Conservation (phyloP, 1,140 invertebrate genomes). For the Palaemon carinicauda region DNA sequence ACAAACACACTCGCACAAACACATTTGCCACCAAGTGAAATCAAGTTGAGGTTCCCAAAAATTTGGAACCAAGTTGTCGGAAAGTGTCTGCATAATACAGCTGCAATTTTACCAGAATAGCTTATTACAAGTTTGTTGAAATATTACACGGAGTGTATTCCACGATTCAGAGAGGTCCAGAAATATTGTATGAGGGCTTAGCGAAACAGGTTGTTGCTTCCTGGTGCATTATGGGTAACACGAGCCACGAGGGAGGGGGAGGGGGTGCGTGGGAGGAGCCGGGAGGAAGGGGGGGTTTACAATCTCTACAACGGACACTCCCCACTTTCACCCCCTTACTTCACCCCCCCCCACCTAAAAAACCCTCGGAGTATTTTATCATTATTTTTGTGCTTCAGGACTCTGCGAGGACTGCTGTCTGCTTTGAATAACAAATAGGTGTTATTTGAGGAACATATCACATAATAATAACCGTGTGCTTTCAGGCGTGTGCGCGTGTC, state of each 20-base stretch:
- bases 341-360: neutral
- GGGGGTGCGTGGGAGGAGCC: no score
- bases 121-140: conserved; percentile 29
- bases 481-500: no score
- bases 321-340: neutral
- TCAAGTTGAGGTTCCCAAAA: no score
- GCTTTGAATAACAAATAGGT: neutral
- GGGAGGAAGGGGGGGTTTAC: neutral
- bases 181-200: conserved; percentile 32
- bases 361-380: neutral
- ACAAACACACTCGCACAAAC: neutral
- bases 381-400: neutral
- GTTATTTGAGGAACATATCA: neutral
- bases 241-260: neutral
- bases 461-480: no score
- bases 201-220: conserved; percentile 21
- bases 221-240: conserved; percentile 31
- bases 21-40: no score
- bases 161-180: conserved; percentile 13
- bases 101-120: conserved; percentile 22
- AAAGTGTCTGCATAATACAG: conserved; percentile 10
- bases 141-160: conserved; percentile 1
- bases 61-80: no score
- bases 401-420: neutral
- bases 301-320: conserved; percentile 11